Conservation (phyloP, 1,140 invertebrate genomes). For the Ganaspis sp. region DNA sequence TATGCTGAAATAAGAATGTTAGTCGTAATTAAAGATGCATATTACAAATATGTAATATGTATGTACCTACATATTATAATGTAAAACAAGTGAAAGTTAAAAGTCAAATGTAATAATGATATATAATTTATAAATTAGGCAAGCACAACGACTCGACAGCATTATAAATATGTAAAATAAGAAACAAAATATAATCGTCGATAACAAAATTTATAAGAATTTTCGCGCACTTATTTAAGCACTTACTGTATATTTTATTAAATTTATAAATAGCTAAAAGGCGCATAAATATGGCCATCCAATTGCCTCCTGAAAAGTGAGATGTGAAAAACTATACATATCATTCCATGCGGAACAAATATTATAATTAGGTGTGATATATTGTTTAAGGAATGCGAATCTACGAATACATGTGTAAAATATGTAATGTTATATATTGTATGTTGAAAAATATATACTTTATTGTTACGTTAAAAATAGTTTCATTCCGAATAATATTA, state of each 20-base stretch:
- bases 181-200: conserved; percentile 44
- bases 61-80: too few species aligned
- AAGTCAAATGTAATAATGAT: not conserved
- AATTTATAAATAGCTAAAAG: conserved; percentile 50
- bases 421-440: conserved; percentile 52
- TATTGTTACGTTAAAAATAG: conserved; percentile 64
- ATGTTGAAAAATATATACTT: conserved; percentile 57
- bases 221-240: conserved; percentile 52
- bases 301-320: conserved; percentile 53
- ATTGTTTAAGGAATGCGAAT: conserved; percentile 51
- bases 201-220: conserved; percentile 43
- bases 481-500: conserved; percentile 13
- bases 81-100: not conserved
- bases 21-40: too few species aligned
- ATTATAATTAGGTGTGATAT: conserved; percentile 71
- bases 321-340: conserved; percentile 68
- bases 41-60: not conserved
- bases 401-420: conserved; percentile 57
- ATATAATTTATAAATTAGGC: not conserved
- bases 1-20: too few species aligned
- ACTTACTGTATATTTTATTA: conserved; percentile 56
- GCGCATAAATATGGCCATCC: conserved; percentile 36
- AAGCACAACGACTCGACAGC: not conserved
- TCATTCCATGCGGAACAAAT: conserved; percentile 73
- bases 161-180: conserved; percentile 42